Base-by-base conservation (phyloP, 1,140 invertebrate genomes). In the Tetragnatha versicolor region DNA sequence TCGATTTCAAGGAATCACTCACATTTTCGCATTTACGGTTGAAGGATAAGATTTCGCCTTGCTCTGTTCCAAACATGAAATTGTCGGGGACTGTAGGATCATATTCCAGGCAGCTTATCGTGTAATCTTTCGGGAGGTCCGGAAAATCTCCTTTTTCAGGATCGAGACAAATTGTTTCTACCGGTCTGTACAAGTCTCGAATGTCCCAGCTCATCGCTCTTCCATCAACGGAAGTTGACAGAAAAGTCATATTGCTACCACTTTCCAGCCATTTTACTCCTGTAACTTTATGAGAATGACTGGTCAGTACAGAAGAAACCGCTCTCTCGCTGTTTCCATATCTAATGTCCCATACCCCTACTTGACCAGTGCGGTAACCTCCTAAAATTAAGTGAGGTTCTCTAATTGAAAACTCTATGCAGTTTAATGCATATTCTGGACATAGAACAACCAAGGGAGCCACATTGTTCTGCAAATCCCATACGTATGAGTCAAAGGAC, bases 181-280 rank as follows among this genome's bases (percentile, higher is more conserved):
- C 66, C 45, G 73, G 55, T 6, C 29, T 29, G 0, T 17, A 53
- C n/a, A 76, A 31, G 42, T 65, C 22, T 27, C 47, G 49, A 3
- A 47, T 39, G 42, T 51, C 47, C 73, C 73, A 76, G 42, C 58
- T 65, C 55, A 65, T 82, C 66, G 93, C 90, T 85, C 93, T 92
- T 14, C 95, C 95, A 86, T 97, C 96, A 45, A 92, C 92, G 3
- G 93, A 93, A 0, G 93, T 89, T 2, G 94, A 95, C 84, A 97
- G 96, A 83, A 96, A 95, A 85, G 95, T 93, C 0, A 91, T 91
- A 6, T 92, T 91, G 27, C 91, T 93, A 86, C 94, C 94, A 0
- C 92, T 93, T 84, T 93, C 92, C 37, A 94, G 92, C 90, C 93
- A 94, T 0, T 65, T 66, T 10, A 76, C 12, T 6, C 73, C 73